Evolutionary conservation across 2,888 invertebrate species (phyloP).

Genomic region (Leptinotarsa haldemani): DNA sequence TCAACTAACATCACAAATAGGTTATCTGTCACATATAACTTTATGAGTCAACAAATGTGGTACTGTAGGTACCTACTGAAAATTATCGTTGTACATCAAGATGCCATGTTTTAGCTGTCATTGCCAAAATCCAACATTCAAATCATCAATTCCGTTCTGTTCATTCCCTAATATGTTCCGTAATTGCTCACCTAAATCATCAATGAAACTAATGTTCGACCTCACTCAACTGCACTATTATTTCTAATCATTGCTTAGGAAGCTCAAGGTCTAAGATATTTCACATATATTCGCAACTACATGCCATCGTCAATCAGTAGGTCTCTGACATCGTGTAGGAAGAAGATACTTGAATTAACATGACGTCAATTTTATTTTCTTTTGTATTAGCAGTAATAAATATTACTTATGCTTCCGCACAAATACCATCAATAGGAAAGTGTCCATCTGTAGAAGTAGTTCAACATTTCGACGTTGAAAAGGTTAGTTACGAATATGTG

Average conservation of each 20-base stretch:
- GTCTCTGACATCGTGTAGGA: not conserved
- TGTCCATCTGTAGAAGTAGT: conserved; percentile 15
- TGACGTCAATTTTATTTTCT: not conserved
- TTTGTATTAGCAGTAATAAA: not conserved
- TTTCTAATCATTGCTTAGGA: not conserved
- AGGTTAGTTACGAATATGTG: conserved; percentile 16
- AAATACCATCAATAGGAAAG: not conserved
- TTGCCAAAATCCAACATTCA: no score
- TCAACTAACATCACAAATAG: no score
- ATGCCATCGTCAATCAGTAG: conserved; percentile 2
- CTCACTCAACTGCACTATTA: conserved; percentile 4
- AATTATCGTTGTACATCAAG: no score
- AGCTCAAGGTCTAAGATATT: conserved; percentile 3
- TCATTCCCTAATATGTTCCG: no score
- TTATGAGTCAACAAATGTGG: no score
- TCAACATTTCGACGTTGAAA: conserved; percentile 14
- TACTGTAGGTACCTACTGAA: no score
- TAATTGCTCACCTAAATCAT: no score
- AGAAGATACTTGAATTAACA: not conserved
- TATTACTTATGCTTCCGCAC: not conserved
- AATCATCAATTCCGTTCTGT: no score
- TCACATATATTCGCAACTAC: not conserved
- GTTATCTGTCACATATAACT: no score
- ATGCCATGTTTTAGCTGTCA: no score
- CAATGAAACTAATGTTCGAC: not conserved